phyloP scores from a whole-genome alignment of 2,888 invertebrate species.

The Leucophora obtusa region DNA sequence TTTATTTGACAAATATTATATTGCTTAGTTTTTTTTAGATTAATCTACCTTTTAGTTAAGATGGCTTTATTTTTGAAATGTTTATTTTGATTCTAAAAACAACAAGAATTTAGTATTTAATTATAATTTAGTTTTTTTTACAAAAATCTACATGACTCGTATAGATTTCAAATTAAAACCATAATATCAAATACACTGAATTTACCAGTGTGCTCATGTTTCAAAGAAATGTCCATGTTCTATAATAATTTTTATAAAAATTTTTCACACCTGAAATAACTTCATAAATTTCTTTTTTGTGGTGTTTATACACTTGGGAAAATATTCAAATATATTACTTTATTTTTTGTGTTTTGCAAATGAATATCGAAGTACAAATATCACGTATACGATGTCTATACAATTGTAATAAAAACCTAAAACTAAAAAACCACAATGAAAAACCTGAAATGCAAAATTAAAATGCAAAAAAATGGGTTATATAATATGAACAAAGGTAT shows the following conservation, averaged over 20 bases:
- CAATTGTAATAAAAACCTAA: slow-evolving; percentile 8
- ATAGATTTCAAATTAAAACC: not conserved
- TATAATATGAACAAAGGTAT: not conserved
- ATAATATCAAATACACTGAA: not conserved
- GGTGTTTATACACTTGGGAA: slow-evolving; percentile 23
- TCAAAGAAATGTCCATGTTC: not conserved
- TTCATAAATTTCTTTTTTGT: slow-evolving; percentile 17
- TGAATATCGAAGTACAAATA: not conserved
- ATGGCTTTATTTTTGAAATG: too few species aligned
- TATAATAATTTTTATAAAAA: too few species aligned
- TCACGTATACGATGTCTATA: not conserved
- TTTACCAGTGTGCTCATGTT: not conserved
- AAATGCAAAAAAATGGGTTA: not conserved
- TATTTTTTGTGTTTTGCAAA: not conserved
- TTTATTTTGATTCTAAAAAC: too few species aligned
- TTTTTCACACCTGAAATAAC: slow-evolving; percentile 21
- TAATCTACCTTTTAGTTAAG: too few species aligned
- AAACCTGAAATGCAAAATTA: slow-evolving; percentile 20
- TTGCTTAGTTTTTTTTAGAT: not conserved
- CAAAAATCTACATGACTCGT: too few species aligned
- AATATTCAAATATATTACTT: not conserved
- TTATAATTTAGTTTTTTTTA: too few species aligned
- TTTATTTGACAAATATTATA: not conserved
- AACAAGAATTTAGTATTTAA: too few species aligned
- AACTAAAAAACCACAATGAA: slow-evolving; percentile 9